Evolutionary conservation across 1,140 invertebrate genomes (phyloP), one percentile per base, ranked within the genome.

Genomic region (Hyles euphorbiae): DNA sequence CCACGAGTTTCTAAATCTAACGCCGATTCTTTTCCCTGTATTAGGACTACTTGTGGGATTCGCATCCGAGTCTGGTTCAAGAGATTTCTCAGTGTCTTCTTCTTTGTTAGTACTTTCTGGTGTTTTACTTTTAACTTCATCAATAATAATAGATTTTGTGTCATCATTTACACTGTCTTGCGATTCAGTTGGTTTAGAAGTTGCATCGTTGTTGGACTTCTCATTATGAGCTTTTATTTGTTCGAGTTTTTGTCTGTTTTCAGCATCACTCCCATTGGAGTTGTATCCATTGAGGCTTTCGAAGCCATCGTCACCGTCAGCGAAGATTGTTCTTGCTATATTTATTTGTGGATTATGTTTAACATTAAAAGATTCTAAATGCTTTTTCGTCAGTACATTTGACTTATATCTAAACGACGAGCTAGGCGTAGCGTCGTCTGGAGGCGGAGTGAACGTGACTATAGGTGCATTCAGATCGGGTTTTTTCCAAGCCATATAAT

Each of bases 241-340:
- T 53, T 7, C 45, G 34, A 56, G 43, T 71, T 73, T 67, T 45
- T 61, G 50, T 58, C 48, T 67, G 50, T 67, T 70, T 56, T 78
- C 88, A n/a, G 71, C 82, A 54, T 90, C 88, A 61, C 89, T 90
- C 53, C 94, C 93, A 80, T 95, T 94, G 1, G 94, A 95, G 63
- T 93, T 94, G 76, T 95, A 95, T 10, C 94, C 94, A 76, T 95
- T 95, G n/a, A 96, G 88, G 76, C 95, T 96, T 87, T 96, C 95
- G 80, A 96, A 96, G 10, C 95, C 95, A 83, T 96, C 95, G 74
- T 96, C 95, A 49, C 95, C 95, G 49, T 88, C 86, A 12, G 83
- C 81, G 11, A 88, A 79, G 40, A 76, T 70, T 0, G 72, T 64
- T 61, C 76, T 75, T 3, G 72, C 67, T 11, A 71, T 54, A 11